These are phyloP conservation scores for Rhinichthys osculus DNA, from an alignment of 2,797 vertebrate genomes.

Conservation along the genomic window DNA sequence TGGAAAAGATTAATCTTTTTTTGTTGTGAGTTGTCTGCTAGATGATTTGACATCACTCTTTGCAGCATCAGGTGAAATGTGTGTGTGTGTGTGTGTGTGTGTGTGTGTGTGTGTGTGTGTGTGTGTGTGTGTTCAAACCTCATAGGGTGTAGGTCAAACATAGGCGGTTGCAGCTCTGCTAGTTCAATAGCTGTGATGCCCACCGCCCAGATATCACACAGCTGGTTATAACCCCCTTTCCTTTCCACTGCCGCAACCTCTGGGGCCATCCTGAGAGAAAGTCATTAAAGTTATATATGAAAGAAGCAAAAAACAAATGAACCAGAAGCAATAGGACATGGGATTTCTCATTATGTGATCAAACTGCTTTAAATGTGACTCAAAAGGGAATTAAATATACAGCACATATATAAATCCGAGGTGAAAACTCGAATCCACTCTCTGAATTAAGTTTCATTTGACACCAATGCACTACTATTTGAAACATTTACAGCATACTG, in stretches of 20 bases:
- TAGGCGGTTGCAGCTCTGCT: conserved; percentile 89
- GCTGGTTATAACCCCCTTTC: conserved; percentile 91
- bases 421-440: background rate
- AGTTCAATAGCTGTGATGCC: conserved; percentile 91
- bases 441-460: background rate
- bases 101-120: background rate
- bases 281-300: background rate
- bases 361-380: background rate
- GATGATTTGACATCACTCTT: background rate
- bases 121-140: conserved; percentile 72
- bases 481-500: background rate
- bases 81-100: background rate
- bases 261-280: conserved; percentile 86
- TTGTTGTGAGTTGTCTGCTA: background rate
- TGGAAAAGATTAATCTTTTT: background rate
- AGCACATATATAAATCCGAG: background rate
- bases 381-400: background rate
- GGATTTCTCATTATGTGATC: background rate
- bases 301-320: background rate
- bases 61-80: background rate
- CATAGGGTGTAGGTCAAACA: conserved; percentile 93
- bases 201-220: conserved; percentile 92
- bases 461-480: background rate
- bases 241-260: conserved; percentile 91
- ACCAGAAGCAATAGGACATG: background rate